A percentile compares a stretch with the other conserved stretches of the same genome.
Conservation (phyloP, 1,140 invertebrate genomes). For the Coptotermes formosanus region DNA sequence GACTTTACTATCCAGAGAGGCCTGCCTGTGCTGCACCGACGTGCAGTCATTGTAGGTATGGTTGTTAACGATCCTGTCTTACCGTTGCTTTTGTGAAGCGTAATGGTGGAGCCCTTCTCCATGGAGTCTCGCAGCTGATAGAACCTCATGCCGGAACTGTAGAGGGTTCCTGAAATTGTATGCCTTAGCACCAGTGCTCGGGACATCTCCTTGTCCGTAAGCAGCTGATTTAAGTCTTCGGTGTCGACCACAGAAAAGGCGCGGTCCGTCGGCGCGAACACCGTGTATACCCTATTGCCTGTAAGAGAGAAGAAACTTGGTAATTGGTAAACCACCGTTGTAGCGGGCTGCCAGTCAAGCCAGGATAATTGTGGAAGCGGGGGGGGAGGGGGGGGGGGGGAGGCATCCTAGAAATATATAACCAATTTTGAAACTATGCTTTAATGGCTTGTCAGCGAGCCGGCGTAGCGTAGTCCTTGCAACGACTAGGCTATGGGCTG, state of each 20-base stretch:
- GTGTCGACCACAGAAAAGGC: constrained; percentile 70
- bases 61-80: constrained; percentile 39
- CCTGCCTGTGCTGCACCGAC: too few relatives aligned
- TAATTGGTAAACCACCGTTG: too few relatives aligned
- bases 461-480: too few relatives aligned
- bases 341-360: too few relatives aligned
- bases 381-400: too few relatives aligned
- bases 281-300: constrained; percentile 71
- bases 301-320: background rate
- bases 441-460: too few relatives aligned
- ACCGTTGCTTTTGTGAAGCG: constrained; percentile 76
- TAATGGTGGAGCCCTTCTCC: constrained; percentile 55
- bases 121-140: constrained; percentile 79
- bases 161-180: constrained; percentile 71
- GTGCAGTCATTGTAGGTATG: too few relatives aligned
- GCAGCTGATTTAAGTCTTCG: constrained; percentile 56
- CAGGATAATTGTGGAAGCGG: too few relatives aligned
- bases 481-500: too few relatives aligned
- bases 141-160: constrained; percentile 80
- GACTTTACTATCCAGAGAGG: too few relatives aligned
- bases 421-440: too few relatives aligned
- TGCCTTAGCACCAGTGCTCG: constrained; percentile 76
- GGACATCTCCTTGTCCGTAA: constrained; percentile 62
- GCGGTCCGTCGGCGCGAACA: constrained; percentile 80
- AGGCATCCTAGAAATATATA: too few relatives aligned